Conservation (phyloP, 2,888 invertebrate genomes). For the Bellardia bayeri region DNA sequence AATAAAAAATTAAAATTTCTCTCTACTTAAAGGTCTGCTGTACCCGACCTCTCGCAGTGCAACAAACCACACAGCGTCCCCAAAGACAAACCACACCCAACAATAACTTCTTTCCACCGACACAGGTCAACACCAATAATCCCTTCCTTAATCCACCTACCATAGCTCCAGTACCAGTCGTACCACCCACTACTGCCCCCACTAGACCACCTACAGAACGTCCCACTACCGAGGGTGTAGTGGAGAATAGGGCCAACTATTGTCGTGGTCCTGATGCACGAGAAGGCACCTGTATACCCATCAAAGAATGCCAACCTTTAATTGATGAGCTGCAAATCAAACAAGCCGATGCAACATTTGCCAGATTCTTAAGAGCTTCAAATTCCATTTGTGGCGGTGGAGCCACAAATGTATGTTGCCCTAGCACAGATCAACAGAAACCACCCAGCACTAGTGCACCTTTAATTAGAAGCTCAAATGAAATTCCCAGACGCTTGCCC, state of each 20-base stretch:
- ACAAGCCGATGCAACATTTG: conserved; percentile 77
- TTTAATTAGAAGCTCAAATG: conserved; percentile 68
- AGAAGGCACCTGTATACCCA: conserved; percentile 78
- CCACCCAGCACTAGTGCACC: conserved; percentile 54
- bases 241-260: conserved; percentile 68
- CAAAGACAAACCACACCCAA: conserved; percentile 4
- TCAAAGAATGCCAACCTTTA: conserved; percentile 77
- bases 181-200: conserved; percentile 1
- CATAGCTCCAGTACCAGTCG: conserved; percentile 53
- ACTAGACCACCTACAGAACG: conserved; percentile 55
- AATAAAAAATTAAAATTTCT: not conserved
- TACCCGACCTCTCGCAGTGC: conserved; percentile 75
- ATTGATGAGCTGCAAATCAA: conserved; percentile 76
- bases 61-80: conserved; percentile 23
- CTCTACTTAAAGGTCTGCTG: conserved; percentile 79
- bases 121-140: conserved; percentile 8
- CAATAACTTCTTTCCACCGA: conserved; percentile 18
- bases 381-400: conserved; percentile 77
- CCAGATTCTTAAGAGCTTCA: conserved; percentile 77
- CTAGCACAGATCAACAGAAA: conserved; percentile 72
- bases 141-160: conserved; percentile 74
- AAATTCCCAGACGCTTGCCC: conserved; percentile 78
- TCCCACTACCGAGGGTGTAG: conserved; percentile 53
- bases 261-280: conserved; percentile 77
- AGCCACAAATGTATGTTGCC: conserved; percentile 80